Base-by-base conservation (phyloP, 2,113 vertebrate species). In the Puntigrus tetrazona region DNA sequence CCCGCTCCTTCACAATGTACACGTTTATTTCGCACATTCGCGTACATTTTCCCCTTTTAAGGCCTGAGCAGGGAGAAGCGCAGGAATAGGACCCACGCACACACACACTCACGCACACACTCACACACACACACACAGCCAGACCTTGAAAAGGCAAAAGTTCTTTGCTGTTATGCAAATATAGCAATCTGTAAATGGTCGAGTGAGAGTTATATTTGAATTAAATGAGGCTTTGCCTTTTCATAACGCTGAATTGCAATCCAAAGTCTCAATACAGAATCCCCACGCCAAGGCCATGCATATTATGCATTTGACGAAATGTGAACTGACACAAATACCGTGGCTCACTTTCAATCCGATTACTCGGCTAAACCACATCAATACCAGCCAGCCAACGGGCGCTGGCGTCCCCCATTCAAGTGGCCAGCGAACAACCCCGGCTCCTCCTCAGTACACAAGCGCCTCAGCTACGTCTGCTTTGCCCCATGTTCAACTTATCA, bases 271-370 rank as follows among this genome's bases (percentile, higher is more conserved):
- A 94, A 94, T 94, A 92, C 93, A 90, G 91, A 91, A 92, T 91
- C 92, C 93, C 92, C 90, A 94, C 95, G 95, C 96, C 93, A 94
- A 95, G 95, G 95, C 95, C 93, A 95, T 91, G 96, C 95, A 95
- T 95, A 96, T 97, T 97, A 96, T 96, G 95, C 94, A 93, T 94
- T 94, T 98, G 98, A 99, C 94, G 95, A 98, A 94, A 99, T 97
- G 95, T 93, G 97, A 98, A 97, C 96, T 99, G 98, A 99, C 97
- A 97, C 94, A 97, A 98, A 97, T 96, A 96, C 97, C 94, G 92
- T 93, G 96, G 96, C 95, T 94, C 89, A 91, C 93, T 95, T 97
- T 97, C 97, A 99, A 97, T 98, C 97, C 97, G 95, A 98, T 99
- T 99, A 99, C 94, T 93, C 94, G 94, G 95, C 97, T 97, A 95